These are phyloP conservation scores for Elgaria multicarinata DNA, from an alignment of 2,113 vertebrate species.

Conservation along the genomic window DNA sequence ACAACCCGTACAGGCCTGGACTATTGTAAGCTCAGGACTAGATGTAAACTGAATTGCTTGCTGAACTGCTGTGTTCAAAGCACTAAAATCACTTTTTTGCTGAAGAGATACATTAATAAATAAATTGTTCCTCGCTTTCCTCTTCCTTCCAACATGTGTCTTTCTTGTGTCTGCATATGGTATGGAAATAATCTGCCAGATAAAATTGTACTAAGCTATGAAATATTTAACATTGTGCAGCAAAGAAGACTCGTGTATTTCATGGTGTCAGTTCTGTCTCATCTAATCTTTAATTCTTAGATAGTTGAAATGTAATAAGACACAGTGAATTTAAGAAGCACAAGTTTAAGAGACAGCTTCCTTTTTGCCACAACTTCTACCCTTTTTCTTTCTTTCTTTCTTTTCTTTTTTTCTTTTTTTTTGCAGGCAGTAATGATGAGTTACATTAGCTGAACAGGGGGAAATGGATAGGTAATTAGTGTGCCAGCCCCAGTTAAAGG, in stretches of 20 bases:
- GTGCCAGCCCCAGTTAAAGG: conserved; percentile 5
- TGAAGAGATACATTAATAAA: conserved; percentile 3
- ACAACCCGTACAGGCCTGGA: neutral
- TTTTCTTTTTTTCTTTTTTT: conserved; percentile 8
- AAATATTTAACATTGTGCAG: conserved; percentile 33
- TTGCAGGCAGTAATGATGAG: conserved; percentile 19
- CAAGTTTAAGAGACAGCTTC: neutral
- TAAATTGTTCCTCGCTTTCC: neutral
- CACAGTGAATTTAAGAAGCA: conserved; percentile 25
- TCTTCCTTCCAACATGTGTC: neutral
- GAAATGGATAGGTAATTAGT: conserved; percentile 22
- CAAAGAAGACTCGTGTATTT: neutral
- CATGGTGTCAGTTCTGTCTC: neutral
- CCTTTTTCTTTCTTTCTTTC: neutral
- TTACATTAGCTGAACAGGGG: conserved; percentile 16
- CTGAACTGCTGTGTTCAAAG: neutral
- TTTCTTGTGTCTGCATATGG: neutral
- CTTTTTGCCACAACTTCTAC: conserved; percentile 20
- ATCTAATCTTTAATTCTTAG: conserved; percentile 27
- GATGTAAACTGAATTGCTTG: neutral
- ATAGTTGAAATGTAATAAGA: conserved; percentile 22
- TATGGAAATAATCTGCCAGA: conserved; percentile 10
- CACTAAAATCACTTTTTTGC: neutral
- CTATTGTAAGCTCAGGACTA: neutral
- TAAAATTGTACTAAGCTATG: conserved; percentile 27